Percentiles rank a stretch among this genome's conserved stretches.
phyloP scores from a whole-genome alignment of 2,797 vertebrate species.

The Falco peregrinus region DNA sequence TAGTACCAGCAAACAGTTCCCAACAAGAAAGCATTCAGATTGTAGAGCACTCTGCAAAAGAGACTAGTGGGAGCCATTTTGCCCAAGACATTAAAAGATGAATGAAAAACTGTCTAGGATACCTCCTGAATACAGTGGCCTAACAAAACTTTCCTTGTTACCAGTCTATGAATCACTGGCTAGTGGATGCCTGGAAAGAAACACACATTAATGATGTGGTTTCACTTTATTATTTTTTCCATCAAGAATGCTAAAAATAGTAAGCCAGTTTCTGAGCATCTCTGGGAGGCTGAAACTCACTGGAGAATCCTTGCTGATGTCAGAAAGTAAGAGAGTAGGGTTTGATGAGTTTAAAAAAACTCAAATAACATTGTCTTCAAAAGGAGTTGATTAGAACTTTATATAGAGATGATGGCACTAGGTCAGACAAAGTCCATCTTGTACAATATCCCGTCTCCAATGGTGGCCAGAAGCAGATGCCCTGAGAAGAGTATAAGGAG shows the following conservation, averaged over 20 bases:
- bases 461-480: background rate
- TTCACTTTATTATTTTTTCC: background rate
- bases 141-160: background rate
- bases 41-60: background rate
- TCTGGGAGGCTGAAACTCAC: slow-evolving; percentile 8
- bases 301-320: slow-evolving; percentile 42
- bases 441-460: background rate
- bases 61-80: slow-evolving; percentile 4
- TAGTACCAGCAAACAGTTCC: background rate
- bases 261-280: slow-evolving; percentile 20
- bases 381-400: background rate
- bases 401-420: background rate
- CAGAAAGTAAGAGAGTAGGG: background rate
- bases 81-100: background rate
- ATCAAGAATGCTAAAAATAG: slow-evolving; percentile 18
- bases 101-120: slow-evolving; percentile 29
- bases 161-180: background rate
- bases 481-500: background rate
- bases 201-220: background rate
- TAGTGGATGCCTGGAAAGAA: slow-evolving; percentile 12
- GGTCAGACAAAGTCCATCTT: background rate
- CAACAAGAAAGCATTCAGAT: background rate
- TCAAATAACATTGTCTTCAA: background rate
- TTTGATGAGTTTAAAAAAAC: slow-evolving; percentile 7
- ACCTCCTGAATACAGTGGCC: background rate